Evolutionary conservation across 2,888 invertebrate species (phyloP).

Genomic region (Eristalis arbustorum): DNA sequence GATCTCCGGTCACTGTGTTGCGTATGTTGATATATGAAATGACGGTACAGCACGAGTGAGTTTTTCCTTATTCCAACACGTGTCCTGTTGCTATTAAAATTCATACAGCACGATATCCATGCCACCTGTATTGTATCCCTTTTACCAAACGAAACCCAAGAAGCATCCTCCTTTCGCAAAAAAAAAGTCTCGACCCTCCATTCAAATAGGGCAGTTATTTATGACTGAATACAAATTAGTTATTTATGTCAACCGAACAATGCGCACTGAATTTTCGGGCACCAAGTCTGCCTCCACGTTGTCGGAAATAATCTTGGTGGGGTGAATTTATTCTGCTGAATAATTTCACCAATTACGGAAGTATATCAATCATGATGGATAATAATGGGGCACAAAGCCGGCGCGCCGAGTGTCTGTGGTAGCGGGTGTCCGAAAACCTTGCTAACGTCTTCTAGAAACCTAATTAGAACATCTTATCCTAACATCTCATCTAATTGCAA

Average conservation of each 20-base stretch:
- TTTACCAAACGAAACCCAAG: background rate
- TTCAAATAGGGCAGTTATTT: conserved; percentile 6
- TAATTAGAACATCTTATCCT: background rate
- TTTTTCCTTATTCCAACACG: background rate
- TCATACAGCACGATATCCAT: background rate
- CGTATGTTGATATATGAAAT: background rate
- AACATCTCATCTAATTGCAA: conserved; percentile 19
- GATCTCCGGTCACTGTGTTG: background rate
- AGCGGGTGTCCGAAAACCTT: background rate
- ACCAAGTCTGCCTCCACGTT: background rate
- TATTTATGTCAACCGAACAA: conserved; percentile 37
- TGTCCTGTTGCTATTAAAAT: background rate
- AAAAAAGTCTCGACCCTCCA: background rate
- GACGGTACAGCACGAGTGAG: background rate
- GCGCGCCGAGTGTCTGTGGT: background rate
- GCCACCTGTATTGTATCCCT: background rate
- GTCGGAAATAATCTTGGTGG: background rate
- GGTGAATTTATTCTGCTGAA: background rate
- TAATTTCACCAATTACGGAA: background rate
- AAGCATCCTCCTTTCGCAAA: background rate
- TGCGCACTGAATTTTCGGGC: conserved; percentile 21
- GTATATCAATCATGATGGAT: background rate
- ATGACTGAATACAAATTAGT: conserved; percentile 40
- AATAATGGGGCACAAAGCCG: background rate
- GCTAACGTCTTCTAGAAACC: background rate